Evolutionary conservation across 2,888 invertebrate genomes (phyloP), one percentile per base, ranked within the genome.

Genomic region (Pollenia angustigena): DNA sequence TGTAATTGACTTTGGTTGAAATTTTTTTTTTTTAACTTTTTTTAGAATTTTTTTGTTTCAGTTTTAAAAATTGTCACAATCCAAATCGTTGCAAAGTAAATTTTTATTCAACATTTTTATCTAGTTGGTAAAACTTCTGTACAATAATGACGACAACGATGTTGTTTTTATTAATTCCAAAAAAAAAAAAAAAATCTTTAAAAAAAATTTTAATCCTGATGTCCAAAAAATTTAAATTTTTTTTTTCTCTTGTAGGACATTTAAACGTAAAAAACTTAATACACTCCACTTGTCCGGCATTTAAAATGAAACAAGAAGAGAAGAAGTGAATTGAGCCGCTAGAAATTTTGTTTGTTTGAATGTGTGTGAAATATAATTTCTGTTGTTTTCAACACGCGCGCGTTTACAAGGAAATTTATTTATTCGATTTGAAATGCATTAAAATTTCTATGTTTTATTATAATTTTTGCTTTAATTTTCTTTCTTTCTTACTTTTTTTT

Each of bases 241-340:
- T 14, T 32, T 44, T 66, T 80, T 71, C 16, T 42, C 44, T 14
- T 58, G 40, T 18, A 42, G 18, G 46, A 46, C 16, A 46, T 82
- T 82, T 40, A 62, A 82, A 40, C 12, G 11, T 14, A 56, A 69
- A 76, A 54, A 82, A 82, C 60, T 69, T 52, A 76, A 76, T 64
- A 62, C 62, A 56, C 54, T 88, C 85, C 88, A 88, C 88, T 88
- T 88, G 88, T 88, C 88, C 88, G 88, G 88, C 88, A 68, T 80
- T 85, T 48, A 23, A 79, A 79, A 60, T 32, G 52, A 62, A 69
- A 76, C 52, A 52, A 54, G 66, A 66, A 50, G 48, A 78, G 62
- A 71, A 58, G 72, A 50, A 71, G 40, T 71, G 71, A 44, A 74
- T 71, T 48, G 14, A 56, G 54, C 69, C 56, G 79, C 76, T 78